Conservation (phyloP, 2,113 vertebrate genomes). For the Cynopterus brachyotis region DNA sequence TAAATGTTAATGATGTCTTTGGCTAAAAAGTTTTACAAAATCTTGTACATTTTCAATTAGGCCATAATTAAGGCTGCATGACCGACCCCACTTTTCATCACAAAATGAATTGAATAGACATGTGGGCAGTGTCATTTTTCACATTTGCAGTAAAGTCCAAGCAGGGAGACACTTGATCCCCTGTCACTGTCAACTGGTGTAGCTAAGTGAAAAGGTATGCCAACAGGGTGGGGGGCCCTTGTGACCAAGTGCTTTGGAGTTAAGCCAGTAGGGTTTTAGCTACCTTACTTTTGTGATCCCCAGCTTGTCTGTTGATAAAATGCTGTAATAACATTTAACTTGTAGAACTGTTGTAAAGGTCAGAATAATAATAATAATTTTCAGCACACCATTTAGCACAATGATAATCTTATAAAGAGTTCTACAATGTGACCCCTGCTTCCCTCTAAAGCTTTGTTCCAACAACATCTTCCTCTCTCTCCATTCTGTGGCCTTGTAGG, state of each 20-base stretch:
- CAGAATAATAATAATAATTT: not conserved
- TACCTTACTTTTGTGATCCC: not conserved
- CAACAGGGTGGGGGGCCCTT: accelerated
- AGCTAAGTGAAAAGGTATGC: not conserved
- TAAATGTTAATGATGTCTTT: conserved; percentile 42
- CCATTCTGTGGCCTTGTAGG: not conserved
- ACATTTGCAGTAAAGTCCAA: not conserved
- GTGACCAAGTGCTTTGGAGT: not conserved
- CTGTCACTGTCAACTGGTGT: not conserved
- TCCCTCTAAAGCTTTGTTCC: not conserved
- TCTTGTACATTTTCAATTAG: conserved; percentile 1
- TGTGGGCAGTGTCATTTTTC: not conserved
- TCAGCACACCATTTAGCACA: not conserved
- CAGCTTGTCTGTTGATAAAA: not conserved
- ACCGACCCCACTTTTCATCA: not conserved
- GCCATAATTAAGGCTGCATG: not conserved
- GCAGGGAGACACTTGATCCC: not conserved
- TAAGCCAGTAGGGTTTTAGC: not conserved
- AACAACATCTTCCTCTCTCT: not conserved
- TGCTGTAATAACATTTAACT: not conserved
- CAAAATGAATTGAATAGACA: not conserved
- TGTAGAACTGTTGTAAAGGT: not conserved
- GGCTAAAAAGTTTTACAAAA: not conserved
- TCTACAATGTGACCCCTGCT: not conserved
- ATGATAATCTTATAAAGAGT: not conserved